phyloP scores from a whole-genome alignment of 2,888 invertebrate species.

The Trachelus tabidus region DNA sequence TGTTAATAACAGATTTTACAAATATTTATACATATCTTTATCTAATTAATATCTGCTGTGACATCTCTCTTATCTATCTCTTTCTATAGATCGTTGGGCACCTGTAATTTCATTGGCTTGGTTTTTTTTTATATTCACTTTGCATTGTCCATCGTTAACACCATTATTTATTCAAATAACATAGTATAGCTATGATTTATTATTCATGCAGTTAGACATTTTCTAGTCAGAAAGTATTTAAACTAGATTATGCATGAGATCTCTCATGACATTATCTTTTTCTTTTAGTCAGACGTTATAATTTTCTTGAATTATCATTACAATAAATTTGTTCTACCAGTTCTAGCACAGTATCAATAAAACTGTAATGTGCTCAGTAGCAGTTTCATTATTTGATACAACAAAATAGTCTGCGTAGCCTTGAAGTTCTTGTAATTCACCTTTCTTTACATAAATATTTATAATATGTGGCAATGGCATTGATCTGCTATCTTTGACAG shows the following conservation, averaged over 20 bases:
- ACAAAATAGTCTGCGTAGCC: background rate
- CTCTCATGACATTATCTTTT: background rate
- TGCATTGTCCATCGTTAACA: background rate
- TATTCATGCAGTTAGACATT: background rate
- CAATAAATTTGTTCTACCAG: background rate
- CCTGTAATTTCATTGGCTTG: background rate
- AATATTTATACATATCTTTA: background rate
- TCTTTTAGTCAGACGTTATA: background rate
- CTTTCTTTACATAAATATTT: background rate
- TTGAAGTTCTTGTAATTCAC: background rate
- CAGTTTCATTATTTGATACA: background rate
- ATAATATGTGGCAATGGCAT: background rate
- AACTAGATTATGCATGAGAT: background rate
- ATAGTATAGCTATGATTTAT: background rate
- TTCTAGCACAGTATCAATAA: background rate
- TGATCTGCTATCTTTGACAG: background rate
- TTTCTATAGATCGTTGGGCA: background rate
- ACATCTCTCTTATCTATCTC: background rate
- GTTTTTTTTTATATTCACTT: background rate
- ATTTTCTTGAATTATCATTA: background rate
- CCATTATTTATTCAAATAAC: background rate
- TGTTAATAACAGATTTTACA: background rate
- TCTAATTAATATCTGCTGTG: background rate
- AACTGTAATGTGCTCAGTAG: background rate
- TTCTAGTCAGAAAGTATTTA: background rate